These are phyloP conservation scores for Paramormyrops hopkinsi DNA, from an alignment of 2,797 vertebrate genomes.

Conservation along the genomic window DNA sequence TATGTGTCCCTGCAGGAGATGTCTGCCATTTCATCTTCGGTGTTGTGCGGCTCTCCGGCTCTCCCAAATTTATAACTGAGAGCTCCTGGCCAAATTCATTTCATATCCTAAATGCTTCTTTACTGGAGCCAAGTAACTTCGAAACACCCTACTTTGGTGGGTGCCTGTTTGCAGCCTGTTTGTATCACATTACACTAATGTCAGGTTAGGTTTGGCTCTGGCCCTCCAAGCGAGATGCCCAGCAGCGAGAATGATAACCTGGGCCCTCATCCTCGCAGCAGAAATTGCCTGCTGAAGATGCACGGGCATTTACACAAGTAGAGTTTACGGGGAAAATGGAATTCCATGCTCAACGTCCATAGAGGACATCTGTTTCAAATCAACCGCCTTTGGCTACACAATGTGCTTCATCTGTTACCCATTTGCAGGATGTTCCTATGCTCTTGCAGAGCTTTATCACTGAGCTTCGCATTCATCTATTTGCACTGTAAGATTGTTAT, in stretches of 20 bases:
- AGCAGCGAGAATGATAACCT: not conserved
- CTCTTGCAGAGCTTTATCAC: not conserved
- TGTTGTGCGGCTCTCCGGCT: not conserved
- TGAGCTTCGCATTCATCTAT: not conserved
- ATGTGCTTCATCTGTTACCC: slow-evolving; percentile 28
- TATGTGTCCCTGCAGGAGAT: not conserved
- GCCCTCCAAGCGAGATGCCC: not conserved
- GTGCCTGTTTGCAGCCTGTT: not conserved
- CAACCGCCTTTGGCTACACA: slow-evolving; percentile 20
- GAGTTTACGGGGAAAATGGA: not conserved
- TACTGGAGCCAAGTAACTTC: not conserved
- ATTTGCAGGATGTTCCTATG: slow-evolving; percentile 25
- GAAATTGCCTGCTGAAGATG: not conserved
- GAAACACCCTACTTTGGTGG: not conserved
- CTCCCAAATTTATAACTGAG: not conserved
- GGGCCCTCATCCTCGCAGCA: not conserved
- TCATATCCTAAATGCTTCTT: not conserved
- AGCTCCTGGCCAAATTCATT: not conserved
- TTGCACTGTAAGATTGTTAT: not conserved
- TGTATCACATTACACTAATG: not conserved
- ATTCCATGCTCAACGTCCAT: not conserved
- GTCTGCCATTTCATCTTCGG: not conserved
- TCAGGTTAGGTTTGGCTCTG: not conserved
- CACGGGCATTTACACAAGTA: not conserved
- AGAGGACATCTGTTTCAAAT: slow-evolving; percentile 27